phyloP scores from a whole-genome alignment of 2,888 invertebrate genomes.

The Tethea ocularis region DNA sequence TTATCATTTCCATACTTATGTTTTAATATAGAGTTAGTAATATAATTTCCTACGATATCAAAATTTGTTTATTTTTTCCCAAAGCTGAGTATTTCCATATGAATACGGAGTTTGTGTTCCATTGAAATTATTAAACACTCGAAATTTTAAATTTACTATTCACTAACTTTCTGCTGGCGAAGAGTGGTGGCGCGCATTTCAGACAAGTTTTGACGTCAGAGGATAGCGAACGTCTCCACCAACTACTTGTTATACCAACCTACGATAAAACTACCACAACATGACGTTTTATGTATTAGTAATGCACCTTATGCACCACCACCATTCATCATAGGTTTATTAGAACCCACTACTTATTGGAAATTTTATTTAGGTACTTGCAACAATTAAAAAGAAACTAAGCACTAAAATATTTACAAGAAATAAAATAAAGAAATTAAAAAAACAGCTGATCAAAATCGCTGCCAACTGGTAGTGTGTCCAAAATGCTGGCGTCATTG shows the following conservation, averaged over 20 bases:
- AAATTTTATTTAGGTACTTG: no score
- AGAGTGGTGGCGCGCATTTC: slow-evolving; percentile 9
- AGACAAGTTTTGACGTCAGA: background rate
- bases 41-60: background rate
- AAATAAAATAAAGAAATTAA: no score
- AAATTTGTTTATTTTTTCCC: background rate
- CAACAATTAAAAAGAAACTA: no score
- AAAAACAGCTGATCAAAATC: no score
- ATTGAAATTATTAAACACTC: slow-evolving; percentile 14
- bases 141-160: slow-evolving; percentile 20
- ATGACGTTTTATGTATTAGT: no score
- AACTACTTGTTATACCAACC: background rate
- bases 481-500: no score
- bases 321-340: no score
- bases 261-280: no score
- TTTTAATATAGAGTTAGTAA: background rate
- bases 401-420: no score
- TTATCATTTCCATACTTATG: background rate
- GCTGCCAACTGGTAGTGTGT: no score
- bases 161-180: slow-evolving; percentile 17
- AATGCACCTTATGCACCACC: no score
- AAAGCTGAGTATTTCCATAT: slow-evolving; percentile 18
- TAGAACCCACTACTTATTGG: no score
- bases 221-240: background rate
- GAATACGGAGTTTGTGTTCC: slow-evolving; percentile 22